phyloP scores from a whole-genome alignment of 2,888 invertebrate species.

The Agonum fuliginosum region DNA sequence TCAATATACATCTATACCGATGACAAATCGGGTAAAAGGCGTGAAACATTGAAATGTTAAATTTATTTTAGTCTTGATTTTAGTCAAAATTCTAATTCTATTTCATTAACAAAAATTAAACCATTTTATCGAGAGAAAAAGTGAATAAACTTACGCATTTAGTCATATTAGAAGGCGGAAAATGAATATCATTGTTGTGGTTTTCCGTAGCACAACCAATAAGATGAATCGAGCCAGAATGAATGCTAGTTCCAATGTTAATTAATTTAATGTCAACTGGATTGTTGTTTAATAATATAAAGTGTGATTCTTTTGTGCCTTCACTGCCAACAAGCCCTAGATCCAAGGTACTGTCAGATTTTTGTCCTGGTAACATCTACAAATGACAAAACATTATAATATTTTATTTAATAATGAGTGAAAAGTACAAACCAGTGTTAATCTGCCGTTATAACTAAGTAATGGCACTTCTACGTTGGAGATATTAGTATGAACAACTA shows the following conservation, averaged over 20 bases:
- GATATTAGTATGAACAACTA: conserved; percentile 83
- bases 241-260: conserved; percentile 77
- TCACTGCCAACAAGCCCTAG: conserved; percentile 81
- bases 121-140: too few relatives aligned
- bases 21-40: too few relatives aligned
- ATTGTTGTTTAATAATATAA: conserved; percentile 84
- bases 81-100: too few relatives aligned
- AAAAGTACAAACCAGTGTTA: conserved; percentile 74
- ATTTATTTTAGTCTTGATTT: too few relatives aligned
- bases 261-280: conserved; percentile 81
- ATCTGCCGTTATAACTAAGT: conserved; percentile 83
- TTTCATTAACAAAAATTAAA: too few relatives aligned
- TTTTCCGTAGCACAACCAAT: conserved; percentile 78
- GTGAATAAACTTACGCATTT: conserved; percentile 69
- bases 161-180: conserved; percentile 70
- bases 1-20: too few relatives aligned
- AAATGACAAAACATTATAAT: conserved; percentile 60
- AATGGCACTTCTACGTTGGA: conserved; percentile 83
- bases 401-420: neutral
- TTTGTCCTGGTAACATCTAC: conserved; percentile 70
- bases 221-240: conserved; percentile 76
- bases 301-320: conserved; percentile 80
- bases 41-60: too few relatives aligned
- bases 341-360: conserved; percentile 73
- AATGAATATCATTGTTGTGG: conserved; percentile 68